Base-by-base conservation (phyloP, 2,888 invertebrate species). In the Eurois occulta region DNA sequence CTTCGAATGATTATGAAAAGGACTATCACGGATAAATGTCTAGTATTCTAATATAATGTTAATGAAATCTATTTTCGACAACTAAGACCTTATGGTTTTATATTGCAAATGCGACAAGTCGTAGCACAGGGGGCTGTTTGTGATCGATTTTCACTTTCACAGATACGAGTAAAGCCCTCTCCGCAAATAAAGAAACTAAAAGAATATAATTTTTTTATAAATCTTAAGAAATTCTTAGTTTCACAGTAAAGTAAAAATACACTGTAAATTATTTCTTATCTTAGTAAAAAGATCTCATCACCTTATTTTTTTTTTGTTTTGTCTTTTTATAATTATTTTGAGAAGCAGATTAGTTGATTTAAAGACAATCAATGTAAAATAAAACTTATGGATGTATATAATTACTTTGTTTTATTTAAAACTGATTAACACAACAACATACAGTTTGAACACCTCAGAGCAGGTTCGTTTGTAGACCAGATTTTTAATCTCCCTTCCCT, bases 341-440 rank as follows among this genome's bases (percentile, higher is more conserved):
- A 96, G 94, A 95, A 96, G 95, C 95, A 96, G 96, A 96, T 95
- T 96, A 96, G 95, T 96, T 95, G 96, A 96, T 96, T 96, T 96
- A 96, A 96, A 96, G 96, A 96, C 96, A 96, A 96, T 96, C 95
- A 96, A 95, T 96, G 96, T 96, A 96, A 96, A 96, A 96, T 96
- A 96, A 96, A 96, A 95, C 96, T 96, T 96, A 96, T 96, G 96
- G 96, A 96, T 96, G 96, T 96, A 96, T 95, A 96, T 96, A 96
- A 72, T 85, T 84, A 80, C 86, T 88, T 91, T 90, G 94, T 96
- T 95, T 95, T 89, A 94, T 94, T 95, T 87, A 41, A 24, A 64
- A 43, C 41, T 38, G 8, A 8, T n/a, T 28, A 24, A 58, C 43
- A 11, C 28, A 38, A 38, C 16, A 28, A 38, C n/a, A 32, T 35